Evolutionary conservation across 2,888 invertebrate genomes (phyloP), one percentile per base, ranked within the genome.

Genomic region (Gortyna flavago): DNA sequence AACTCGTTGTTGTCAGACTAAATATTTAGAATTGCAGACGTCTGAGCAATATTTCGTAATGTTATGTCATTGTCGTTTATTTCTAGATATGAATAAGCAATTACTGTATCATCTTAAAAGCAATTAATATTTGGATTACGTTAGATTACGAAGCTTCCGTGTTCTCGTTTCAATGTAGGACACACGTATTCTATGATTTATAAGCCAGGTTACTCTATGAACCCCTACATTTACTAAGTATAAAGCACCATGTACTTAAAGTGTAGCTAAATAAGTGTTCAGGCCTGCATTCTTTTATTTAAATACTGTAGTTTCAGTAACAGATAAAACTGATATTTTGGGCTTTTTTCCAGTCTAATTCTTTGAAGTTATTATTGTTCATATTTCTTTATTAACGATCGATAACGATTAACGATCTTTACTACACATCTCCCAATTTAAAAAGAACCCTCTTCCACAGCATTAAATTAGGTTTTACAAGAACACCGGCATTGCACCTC

Each of bases 61-160:
- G 21, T 62, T 73, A 66, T 35, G 35, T 4, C 29, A 73, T 32
- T 70, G 41, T 71, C 48, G 41, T 18, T 41, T 16, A 72, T 13
- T n/a, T 54, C 38, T 64, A 18, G 32, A 18, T 18, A 69, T 76
- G 57, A 51, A 41, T 59, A 59, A 51, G 25, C n/a, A 51, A 80
- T 77, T 83, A 29, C 61, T 51, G 65, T 54, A 9, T 65, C 35
- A 65, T 65, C 35, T 83, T 44, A 6, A 35, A 77, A 59, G 44
- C 65, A 77, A 69, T 77, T 77, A 65, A 69, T 80, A 77, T 77
- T 83, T 66, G 35, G 29, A 32, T 83, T 75, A 68, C 3, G n/a
- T 67, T 67, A 64, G 54, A 68, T 41, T 41, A 44, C 51, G 44
- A 65, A 69, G 59, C 41, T 75, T 65, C 64, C 29, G 29, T 51